Conservation (phyloP, 2,888 invertebrate species). For the Syrphus vitripennis region DNA sequence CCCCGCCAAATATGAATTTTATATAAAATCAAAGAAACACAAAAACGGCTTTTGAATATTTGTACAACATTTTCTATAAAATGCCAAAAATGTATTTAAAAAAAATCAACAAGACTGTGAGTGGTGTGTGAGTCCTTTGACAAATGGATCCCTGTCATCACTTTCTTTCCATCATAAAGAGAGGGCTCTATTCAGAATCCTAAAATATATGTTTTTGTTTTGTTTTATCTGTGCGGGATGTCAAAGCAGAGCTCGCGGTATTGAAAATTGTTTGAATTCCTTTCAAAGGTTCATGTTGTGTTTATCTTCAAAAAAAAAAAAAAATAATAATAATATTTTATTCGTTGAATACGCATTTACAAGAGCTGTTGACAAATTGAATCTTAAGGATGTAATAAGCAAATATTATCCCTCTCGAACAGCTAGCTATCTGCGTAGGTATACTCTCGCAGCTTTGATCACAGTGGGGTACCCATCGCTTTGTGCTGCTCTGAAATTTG, state of each 20-base stretch:
- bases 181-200: slow-evolving; percentile 11
- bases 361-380: slow-evolving; percentile 67
- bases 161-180: background rate
- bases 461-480: slow-evolving; percentile 36
- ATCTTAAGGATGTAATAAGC: slow-evolving; percentile 65
- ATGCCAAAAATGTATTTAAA: slow-evolving; percentile 8
- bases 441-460: slow-evolving; percentile 49
- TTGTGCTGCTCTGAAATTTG: slow-evolving; percentile 47
- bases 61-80: slow-evolving; percentile 9
- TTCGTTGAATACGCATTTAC: slow-evolving; percentile 9
- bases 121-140: slow-evolving; percentile 49
- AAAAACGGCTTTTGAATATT: slow-evolving; percentile 39
- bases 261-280: slow-evolving; percentile 56
- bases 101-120: slow-evolving; percentile 2
- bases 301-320: slow-evolving; percentile 10
- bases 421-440: background rate
- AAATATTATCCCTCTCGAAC: slow-evolving; percentile 43
- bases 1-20: slow-evolving; percentile 27
- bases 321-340: slow-evolving; percentile 4
- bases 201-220: slow-evolving; percentile 22
- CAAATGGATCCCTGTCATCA: slow-evolving; percentile 62
- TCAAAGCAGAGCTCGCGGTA: slow-evolving; percentile 22
- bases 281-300: slow-evolving; percentile 41
- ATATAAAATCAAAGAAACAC: slow-evolving; percentile 47
- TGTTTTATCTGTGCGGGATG: slow-evolving; percentile 64